These are phyloP conservation scores for Pterocles gutturalis DNA, from an alignment of 2,113 vertebrate species.

Conservation along the genomic window DNA sequence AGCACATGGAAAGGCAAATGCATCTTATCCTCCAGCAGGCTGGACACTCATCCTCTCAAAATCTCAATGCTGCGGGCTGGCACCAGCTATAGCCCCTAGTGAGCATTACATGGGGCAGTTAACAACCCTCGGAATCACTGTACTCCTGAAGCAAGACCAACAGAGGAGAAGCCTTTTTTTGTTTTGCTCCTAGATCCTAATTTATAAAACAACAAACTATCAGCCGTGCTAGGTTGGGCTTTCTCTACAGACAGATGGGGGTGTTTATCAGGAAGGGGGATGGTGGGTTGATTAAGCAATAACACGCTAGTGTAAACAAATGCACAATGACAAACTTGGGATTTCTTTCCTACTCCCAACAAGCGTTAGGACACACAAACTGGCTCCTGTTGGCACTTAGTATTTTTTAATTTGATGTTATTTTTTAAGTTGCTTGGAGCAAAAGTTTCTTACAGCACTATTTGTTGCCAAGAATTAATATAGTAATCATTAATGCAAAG, in stretches of 20 bases:
- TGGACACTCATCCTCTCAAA: not conserved
- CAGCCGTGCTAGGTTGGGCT: not conserved
- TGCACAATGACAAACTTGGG: not conserved
- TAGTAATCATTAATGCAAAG: not conserved
- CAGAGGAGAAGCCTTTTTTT: not conserved
- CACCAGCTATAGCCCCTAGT: not conserved
- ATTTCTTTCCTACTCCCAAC: constrained; percentile 1
- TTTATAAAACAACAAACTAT: not conserved
- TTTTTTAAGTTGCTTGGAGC: not conserved
- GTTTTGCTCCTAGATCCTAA: not conserved
- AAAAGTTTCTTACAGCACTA: not conserved
- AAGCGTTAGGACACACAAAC: constrained; percentile 4
- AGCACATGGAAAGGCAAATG: not conserved
- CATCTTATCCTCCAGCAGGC: not conserved
- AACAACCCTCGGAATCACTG: not conserved
- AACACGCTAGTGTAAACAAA: not conserved
- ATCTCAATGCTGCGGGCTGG: not conserved
- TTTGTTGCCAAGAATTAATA: not conserved
- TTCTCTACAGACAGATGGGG: not conserved
- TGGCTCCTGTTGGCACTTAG: not conserved
- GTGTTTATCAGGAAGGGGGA: not conserved
- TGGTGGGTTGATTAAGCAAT: not conserved
- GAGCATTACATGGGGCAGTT: not conserved
- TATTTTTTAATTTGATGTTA: not conserved
- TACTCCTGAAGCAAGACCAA: not conserved